Evolutionary conservation across 2,113 vertebrate genomes (phyloP), one percentile per base, ranked within the genome.

Genomic region (Psilopsiagon aurifrons): DNA sequence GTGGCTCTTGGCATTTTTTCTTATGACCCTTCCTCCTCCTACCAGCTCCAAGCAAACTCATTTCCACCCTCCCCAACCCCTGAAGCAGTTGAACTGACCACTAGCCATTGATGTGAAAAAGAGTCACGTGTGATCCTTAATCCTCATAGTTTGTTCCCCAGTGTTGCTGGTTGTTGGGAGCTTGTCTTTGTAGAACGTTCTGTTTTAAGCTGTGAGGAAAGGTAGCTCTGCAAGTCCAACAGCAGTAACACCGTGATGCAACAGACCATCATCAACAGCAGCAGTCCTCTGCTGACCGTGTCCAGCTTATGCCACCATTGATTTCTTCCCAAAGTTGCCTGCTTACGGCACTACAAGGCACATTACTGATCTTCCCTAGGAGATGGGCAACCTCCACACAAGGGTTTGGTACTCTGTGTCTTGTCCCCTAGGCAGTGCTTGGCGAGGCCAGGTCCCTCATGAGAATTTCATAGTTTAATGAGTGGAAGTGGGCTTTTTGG

Each of bases 141-240:
- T 66, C 24, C 47, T 51, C 29, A 1, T 2, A 1, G 4, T 43
- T 75, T n/a, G 62, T 20, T 92, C 33, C 27, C 13, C 1, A 2
- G 14, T 28, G 27, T 20, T 0, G 0, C 23, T 51, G 12, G 5
- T 41, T 6, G 10, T 25, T 54, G 51, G 0, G 0, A 43, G 13
- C 71, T 84, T 64, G 31, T 37, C 47, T 44, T 51, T 33, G 37
- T 37, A 59, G 63, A 64, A 17, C 5, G 0, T 64, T 80, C 54
- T 60, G 9, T 39, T 64, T 49, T 11, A 25, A 84, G 23, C n/a
- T 29, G 9, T 9, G 16, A 12, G 37, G 68, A 83, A 33, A 44
- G 44, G 27, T n/a, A 66, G 14, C 52, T 86, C 15, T 23, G 43
- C 29, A 41, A 46, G 39, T 47, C 9, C 12, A 0, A 0, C 6